phyloP scores from a whole-genome alignment of 2,888 invertebrate species.

The Hypomecis punctinalis region DNA sequence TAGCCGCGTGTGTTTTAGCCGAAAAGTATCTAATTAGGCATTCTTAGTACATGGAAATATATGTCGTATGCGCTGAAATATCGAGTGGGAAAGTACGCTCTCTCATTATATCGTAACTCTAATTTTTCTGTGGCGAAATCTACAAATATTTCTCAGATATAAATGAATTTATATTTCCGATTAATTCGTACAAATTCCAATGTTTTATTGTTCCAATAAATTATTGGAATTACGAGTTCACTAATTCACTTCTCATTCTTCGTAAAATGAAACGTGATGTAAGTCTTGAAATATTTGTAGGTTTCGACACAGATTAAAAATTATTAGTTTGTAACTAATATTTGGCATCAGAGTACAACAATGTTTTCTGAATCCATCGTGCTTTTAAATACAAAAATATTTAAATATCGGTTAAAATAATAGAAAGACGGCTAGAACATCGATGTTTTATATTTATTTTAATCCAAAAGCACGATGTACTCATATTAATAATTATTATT shows the following conservation, averaged over 20 bases:
- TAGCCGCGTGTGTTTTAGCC: conserved; percentile 28
- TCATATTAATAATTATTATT: conserved; percentile 26
- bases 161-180: background rate
- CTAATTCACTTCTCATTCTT: background rate
- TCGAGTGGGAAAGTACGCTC: conserved; percentile 32
- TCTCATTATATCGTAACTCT: conserved; percentile 49
- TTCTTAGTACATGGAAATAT: conserved; percentile 24
- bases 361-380: conserved; percentile 45
- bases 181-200: background rate
- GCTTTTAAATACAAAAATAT: conserved; percentile 32
- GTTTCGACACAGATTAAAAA: conserved; percentile 24
- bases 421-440: background rate
- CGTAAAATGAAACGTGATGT: background rate
- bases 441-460: conserved; percentile 1
- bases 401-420: background rate
- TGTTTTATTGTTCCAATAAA: background rate
- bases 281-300: conserved; percentile 24
- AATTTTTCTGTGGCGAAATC: conserved; percentile 41
- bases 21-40: conserved; percentile 24
- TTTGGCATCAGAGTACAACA: conserved; percentile 72
- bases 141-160: conserved; percentile 31
- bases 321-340: conserved; percentile 71
- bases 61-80: conserved; percentile 19
- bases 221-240: background rate
- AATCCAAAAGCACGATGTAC: conserved; percentile 32